Evolutionary conservation across 2,888 invertebrate genomes (phyloP).

Genomic region (Xanthia icteritia): DNA sequence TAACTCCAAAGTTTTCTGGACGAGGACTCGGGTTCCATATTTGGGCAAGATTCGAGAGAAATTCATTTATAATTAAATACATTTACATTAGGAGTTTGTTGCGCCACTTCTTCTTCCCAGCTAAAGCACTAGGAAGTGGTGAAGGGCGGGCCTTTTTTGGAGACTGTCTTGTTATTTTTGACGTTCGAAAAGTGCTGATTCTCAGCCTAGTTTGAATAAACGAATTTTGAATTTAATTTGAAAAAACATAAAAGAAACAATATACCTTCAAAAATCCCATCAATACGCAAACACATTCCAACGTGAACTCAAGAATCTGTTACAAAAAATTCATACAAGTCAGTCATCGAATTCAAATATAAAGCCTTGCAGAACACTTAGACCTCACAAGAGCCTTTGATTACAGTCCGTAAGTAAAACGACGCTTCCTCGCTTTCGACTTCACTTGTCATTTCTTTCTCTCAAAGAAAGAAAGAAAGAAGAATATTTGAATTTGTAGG

Average conservation of each 20-base stretch:
- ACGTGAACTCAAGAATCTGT: background rate
- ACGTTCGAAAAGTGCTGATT: no score
- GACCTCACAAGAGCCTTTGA: conserved; percentile 54
- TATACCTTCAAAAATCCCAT: background rate
- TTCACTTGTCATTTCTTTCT: conserved; percentile 49
- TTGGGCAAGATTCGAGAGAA: background rate
- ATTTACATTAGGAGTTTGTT: no score
- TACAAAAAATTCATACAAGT: conserved; percentile 8
- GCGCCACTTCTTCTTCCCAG: no score
- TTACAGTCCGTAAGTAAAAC: conserved; percentile 58
- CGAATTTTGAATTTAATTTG: no score
- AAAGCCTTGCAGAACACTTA: conserved; percentile 54
- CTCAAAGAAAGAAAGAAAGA: conserved; percentile 38
- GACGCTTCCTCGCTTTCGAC: conserved; percentile 56
- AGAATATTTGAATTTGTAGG: conserved; percentile 34
- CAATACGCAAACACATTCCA: background rate
- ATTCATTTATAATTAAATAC: background rate
- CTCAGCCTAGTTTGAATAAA: no score
- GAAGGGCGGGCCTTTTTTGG: no score
- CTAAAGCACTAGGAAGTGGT: no score
- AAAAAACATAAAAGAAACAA: background rate
- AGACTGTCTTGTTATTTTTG: no score
- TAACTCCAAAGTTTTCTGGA: background rate
- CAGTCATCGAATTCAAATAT: conserved; percentile 47
- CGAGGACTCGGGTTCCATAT: background rate